Base-by-base conservation (phyloP, 2,888 invertebrate species). In the Mythimna vitellina region DNA sequence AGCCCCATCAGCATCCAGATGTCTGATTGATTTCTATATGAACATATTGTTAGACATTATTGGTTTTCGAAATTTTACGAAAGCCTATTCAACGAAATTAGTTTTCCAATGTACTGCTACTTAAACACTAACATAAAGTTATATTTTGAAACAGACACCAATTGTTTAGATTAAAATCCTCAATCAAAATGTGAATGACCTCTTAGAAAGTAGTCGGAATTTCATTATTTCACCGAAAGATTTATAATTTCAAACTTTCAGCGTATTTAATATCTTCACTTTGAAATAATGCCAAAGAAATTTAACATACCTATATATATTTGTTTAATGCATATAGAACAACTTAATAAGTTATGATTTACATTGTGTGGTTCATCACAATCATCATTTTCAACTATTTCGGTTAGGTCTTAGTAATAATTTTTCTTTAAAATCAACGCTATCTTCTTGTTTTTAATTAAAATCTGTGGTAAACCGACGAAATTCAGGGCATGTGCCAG, bases 401-500 rank as follows among this genome's bases (percentile, higher is more conserved):
- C 8, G 1, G n/a, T 51, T 49, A 20, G 20, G 35, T 57, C 65
- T 25, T 6, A 29, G 20, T 22, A 71, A 64, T 73, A 58, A 60
- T 60, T 65, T 65, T 66, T 49, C 57, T 42, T 54, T 49, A 57
- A 38, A 63, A 81, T 20, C 62, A 53, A 67, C n/a, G 22, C 53
- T 56, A 57, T 38, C 46, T 53, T 74, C 1, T 14, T 38, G 53
- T 57, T 38, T 66, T 72, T 69, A 69, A 81, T 80, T 60, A 80
- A 81, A 81, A 66, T 57, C 10, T 57, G 56, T 64, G 60, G 42
- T 53, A 29, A 66, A 22, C 29, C 61, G 3, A 22, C 29, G 57
- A n/a, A 42, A 22, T 20, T 68, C 3, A n/a, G 10, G 58, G 53
- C n/a, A n/a, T 22, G n/a, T 63, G 57, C 32, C 53, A 46, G 17